Conservation (phyloP, 1,140 invertebrate genomes). For the Drosophila mayri region DNA sequence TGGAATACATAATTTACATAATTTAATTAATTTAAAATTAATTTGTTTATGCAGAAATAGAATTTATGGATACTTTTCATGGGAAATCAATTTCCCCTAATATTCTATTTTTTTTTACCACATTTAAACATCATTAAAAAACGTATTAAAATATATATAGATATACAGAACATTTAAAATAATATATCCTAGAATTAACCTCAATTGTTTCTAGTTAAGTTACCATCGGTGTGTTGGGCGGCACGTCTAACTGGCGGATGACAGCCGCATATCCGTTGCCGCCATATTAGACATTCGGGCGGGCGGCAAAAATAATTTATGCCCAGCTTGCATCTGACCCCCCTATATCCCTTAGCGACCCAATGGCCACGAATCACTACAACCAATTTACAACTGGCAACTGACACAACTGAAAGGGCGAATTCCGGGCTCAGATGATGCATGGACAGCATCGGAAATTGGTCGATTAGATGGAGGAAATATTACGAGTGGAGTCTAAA, state of each 20-base stretch:
- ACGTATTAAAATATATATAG: not conserved
- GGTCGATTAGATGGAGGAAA: slow-evolving; percentile 39
- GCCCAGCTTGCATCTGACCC: slow-evolving; percentile 30
- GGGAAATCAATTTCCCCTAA: too few relatives aligned
- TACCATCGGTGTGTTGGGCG: slow-evolving; percentile 3
- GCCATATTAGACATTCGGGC: slow-evolving; percentile 68
- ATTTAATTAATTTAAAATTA: not conserved
- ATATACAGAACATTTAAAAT: too few relatives aligned
- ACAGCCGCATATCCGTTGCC: slow-evolving; percentile 64
- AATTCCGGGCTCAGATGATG: slow-evolving; percentile 32
- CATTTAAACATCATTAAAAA: too few relatives aligned
- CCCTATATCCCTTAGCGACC: not conserved
- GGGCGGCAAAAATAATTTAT: slow-evolving; percentile 76
- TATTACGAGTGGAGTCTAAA: slow-evolving; percentile 13
- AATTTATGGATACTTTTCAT: not conserved
- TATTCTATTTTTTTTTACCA: too few relatives aligned
- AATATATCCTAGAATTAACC: too few relatives aligned
- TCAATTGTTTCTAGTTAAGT: not conserved
- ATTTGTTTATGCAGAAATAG: not conserved
- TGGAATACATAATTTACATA: slow-evolving; percentile 1
- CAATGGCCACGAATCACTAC: not conserved
- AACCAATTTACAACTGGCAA: slow-evolving; percentile 16
- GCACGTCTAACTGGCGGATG: slow-evolving; percentile 22
- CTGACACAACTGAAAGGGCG: slow-evolving; percentile 9
- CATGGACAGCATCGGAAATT: slow-evolving; percentile 43